phyloP scores from a whole-genome alignment of 2,797 vertebrate species.

The Anisognathus igniventris region DNA sequence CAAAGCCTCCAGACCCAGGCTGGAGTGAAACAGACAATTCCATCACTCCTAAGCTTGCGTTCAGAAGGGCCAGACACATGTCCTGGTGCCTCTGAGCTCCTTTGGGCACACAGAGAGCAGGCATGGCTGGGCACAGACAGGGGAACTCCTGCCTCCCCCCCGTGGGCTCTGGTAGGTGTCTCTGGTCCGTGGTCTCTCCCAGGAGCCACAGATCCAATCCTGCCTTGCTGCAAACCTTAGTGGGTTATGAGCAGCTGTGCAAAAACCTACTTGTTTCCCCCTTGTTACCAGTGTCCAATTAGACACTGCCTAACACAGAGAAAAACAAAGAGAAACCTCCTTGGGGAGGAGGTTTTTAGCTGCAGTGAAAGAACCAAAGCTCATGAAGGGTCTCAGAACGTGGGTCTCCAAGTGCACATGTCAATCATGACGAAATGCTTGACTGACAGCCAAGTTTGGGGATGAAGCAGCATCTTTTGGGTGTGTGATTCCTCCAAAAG shows the following conservation, averaged over 20 bases:
- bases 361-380: not conserved
- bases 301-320: not conserved
- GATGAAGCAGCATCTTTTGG: not conserved
- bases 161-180: fast-evolving
- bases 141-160: not conserved
- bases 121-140: not conserved
- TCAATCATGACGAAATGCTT: not conserved
- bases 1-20: not conserved
- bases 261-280: not conserved
- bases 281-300: not conserved
- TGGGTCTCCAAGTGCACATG: fast-evolving
- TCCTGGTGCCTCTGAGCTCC: not conserved
- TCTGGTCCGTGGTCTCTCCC: not conserved
- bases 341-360: not conserved
- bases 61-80: fast-evolving
- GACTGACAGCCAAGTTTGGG: not conserved
- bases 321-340: not conserved
- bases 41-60: fast-evolving
- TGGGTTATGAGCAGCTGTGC: not conserved
- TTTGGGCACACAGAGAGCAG: not conserved
- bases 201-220: not conserved
- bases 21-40: not conserved
- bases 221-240: not conserved
- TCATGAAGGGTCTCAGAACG: not conserved
- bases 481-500: not conserved